Percentiles rank a stretch among this genome's conserved stretches.
phyloP scores from a whole-genome alignment of 2,888 invertebrate genomes.

The Pachydiplax longipennis region DNA sequence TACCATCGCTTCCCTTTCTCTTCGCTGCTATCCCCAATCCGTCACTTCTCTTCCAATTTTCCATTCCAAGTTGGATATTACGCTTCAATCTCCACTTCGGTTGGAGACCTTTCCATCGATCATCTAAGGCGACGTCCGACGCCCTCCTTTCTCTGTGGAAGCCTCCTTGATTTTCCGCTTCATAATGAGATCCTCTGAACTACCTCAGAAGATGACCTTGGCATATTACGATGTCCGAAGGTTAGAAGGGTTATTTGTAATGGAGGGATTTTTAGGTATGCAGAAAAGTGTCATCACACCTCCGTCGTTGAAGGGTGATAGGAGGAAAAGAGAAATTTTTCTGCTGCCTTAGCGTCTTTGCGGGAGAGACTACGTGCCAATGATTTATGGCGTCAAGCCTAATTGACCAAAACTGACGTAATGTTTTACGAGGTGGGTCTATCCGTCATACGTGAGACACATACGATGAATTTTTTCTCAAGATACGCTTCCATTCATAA shows the following conservation, averaged over 20 bases:
- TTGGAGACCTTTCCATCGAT: neutral
- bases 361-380: too few relatives aligned
- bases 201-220: neutral
- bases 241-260: neutral
- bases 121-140: neutral
- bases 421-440: too few relatives aligned
- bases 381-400: too few relatives aligned
- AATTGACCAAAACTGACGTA: too few relatives aligned
- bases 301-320: neutral
- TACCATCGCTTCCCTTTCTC: neutral
- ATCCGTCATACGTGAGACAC: too few relatives aligned
- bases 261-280: neutral
- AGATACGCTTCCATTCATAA: too few relatives aligned
- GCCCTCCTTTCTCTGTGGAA: neutral
- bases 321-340: neutral
- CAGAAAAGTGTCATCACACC: neutral
- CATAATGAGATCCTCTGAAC: neutral
- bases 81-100: neutral
- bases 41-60: neutral
- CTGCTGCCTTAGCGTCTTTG: neutral
- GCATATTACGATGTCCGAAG: neutral
- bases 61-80: neutral
- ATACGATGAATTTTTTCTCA: too few relatives aligned
- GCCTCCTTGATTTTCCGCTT: neutral
- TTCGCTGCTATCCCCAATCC: neutral